Conservation (phyloP, 2,113 vertebrate genomes). For the Dipodomys merriami region DNA sequence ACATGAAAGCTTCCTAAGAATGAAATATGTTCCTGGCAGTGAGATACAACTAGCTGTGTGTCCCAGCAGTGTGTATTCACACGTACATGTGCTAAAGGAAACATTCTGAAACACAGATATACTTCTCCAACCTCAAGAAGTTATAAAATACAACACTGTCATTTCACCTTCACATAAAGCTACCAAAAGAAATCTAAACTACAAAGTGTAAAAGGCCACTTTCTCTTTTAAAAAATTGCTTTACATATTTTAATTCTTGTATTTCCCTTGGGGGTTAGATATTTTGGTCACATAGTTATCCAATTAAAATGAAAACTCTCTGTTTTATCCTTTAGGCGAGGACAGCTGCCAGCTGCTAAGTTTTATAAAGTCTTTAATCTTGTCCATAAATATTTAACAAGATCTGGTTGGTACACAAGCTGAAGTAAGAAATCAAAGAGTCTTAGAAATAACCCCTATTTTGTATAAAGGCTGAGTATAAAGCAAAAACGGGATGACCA, state of each 20-base stretch:
- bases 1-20: background rate
- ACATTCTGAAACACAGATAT: slow-evolving; percentile 54
- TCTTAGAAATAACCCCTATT: slow-evolving; percentile 81
- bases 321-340: slow-evolving; percentile 86
- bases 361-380: slow-evolving; percentile 91
- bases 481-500: slow-evolving; percentile 74
- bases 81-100: background rate
- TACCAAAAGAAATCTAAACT: slow-evolving; percentile 75
- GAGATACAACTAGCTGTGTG: background rate
- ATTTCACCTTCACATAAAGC: slow-evolving; percentile 80
- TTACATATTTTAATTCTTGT: slow-evolving; percentile 84
- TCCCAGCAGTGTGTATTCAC: background rate
- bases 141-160: background rate
- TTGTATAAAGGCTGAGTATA: slow-evolving; percentile 72
- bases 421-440: slow-evolving; percentile 87
- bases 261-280: slow-evolving; percentile 85
- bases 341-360: slow-evolving; percentile 88
- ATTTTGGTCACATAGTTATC: slow-evolving; percentile 87
- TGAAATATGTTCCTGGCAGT: slow-evolving; percentile 25
- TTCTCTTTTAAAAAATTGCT: slow-evolving; percentile 82
- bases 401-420: slow-evolving; percentile 88
- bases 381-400: slow-evolving; percentile 90
- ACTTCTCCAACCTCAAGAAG: slow-evolving; percentile 22
- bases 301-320: slow-evolving; percentile 89
- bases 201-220: slow-evolving; percentile 76